Evolutionary conservation across 2,888 invertebrate genomes (phyloP), one percentile per base, ranked within the genome.

Genomic region (Phymatocera aterrima): DNA sequence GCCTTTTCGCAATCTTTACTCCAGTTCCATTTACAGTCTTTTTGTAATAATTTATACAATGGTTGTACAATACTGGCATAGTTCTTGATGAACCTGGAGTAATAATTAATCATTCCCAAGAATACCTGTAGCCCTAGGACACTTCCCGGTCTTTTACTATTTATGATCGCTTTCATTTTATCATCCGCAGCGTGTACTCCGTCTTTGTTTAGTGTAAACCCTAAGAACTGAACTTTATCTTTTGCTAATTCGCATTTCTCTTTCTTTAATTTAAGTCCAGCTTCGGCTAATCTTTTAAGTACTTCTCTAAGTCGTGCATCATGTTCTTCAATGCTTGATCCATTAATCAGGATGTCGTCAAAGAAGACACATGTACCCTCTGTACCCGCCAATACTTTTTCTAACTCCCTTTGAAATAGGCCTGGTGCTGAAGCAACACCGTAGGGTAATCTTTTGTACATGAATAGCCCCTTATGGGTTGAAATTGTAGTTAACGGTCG

Each of bases 391-490:
- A 51, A 81, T 6, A 82, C 80, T 43, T 78, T 81, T 3, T 78
- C 78, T 1, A 86, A 80, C 37, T 79, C 82, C 64, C 81, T 79
- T 78, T 87, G 85, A 77, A 86, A 87, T 77, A 86, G 83, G 24
- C 84, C 82, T n/a, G 87, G 85, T 10, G 85, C 84, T 21, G 84
- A 82, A 1, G 85, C 81, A 48, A 88, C 83, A 6, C 87, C 88
- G 78, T 83, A 87, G 5, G 86, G 83, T 31, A 87, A 70, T 24
- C 86, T 81, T 6, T 81, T 83, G 79, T 83, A 84, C n/a, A 75
- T 77, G 78, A 79, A 85, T 28, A 86, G 78, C 0, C 86, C 85
- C 31, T 80, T 82, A 75, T 84, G 86, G 1, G 87, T 86, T 12
- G 82, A 81, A n/a, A 87, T 83, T 0, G 85, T 85, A 34, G 80